Percentiles rank a stretch among this genome's conserved stretches.
Conservation (phyloP, 2,113 vertebrate species). For the Cyanocitta stelleri region DNA sequence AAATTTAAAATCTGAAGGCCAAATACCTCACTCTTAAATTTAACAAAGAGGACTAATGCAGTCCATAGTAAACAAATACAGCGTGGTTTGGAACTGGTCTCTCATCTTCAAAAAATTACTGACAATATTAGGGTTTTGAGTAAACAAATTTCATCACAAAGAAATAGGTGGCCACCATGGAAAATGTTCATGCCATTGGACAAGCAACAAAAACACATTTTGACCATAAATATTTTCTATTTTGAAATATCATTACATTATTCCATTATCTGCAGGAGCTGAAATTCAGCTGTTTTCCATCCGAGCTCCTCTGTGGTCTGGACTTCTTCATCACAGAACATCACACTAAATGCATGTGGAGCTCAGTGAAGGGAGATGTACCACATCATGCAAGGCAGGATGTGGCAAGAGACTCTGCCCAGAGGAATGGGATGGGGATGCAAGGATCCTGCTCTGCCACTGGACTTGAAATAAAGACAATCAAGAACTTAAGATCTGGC, state of each 20-base stretch:
- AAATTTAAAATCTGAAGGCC: not conserved
- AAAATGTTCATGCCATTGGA: not conserved
- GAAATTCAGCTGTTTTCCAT: conserved; percentile 5
- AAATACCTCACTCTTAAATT: not conserved
- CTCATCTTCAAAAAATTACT: not conserved
- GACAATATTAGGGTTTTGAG: not conserved
- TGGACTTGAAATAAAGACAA: not conserved
- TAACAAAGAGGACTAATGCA: not conserved
- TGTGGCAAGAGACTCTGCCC: not conserved
- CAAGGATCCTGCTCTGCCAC: not conserved
- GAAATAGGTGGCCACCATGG: not conserved
- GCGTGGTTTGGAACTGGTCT: not conserved
- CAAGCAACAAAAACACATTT: conserved; percentile 8
- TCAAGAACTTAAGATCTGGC: not conserved
- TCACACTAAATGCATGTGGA: not conserved
- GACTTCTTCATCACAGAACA: not conserved
- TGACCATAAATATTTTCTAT: conserved; percentile 24
- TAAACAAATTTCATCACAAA: conserved; percentile 1
- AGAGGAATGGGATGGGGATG: not conserved
- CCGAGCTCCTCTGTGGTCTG: not conserved
- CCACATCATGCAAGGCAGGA: fast-evolving
- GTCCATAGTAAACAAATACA: not conserved
- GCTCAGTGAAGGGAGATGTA: not conserved
- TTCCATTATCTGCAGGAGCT: not conserved
- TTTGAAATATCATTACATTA: conserved; percentile 15